Base-by-base conservation (phyloP, 2,113 vertebrate species). In the Ancistrus triradiatus region DNA sequence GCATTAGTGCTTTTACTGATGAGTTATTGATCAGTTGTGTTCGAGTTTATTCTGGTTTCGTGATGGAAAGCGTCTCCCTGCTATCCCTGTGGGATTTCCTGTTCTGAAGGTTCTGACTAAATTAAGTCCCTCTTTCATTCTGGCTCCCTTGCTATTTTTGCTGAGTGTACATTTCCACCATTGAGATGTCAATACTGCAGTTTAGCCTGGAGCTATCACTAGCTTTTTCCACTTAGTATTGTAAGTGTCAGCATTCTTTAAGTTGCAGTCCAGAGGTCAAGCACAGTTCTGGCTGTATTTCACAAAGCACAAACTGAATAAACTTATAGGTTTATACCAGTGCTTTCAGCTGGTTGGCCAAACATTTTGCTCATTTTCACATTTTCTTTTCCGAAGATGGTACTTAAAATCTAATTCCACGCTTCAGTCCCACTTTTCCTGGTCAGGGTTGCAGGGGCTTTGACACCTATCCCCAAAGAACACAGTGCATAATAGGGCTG, bases 71-170 rank as follows among this genome's bases (percentile, higher is more conserved):
- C 31, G 27, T 31, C 7, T 31, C 27, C 19, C 62, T 52, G 19
- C 18, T 35, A 43, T 78, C 83, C 80, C 80, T 85, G 78, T 82
- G 79, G 63, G 70, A 14, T 80, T 85, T 87, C 79, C 83, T 81
- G 75, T 77, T 78, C 50, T 73, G 74, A 80, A 67, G 77, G n/a
- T 51, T n/a, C 10, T 9, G 31, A 46, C 38, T 14, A 47, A 47
- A 51, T n/a, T 0, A 4, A 63, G 21, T 28, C 17, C 6, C 14
- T 61, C 22, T 44, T 40, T 4, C 50, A 44, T 19, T 59, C 33
- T 10, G 19, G 8, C 49, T 21, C 10, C 43, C 6, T 3, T 3
- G 15, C 42, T 19, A 15, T 78, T 81, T 87, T 35, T 82, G 84
- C 86, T 80, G 83, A 86, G 75, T 76, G 19, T 44, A 75, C 72